Percentiles rank a stretch among this genome's conserved stretches.
phyloP scores from a whole-genome alignment of 2,888 invertebrate genomes.

The Oeneis ivallda region DNA sequence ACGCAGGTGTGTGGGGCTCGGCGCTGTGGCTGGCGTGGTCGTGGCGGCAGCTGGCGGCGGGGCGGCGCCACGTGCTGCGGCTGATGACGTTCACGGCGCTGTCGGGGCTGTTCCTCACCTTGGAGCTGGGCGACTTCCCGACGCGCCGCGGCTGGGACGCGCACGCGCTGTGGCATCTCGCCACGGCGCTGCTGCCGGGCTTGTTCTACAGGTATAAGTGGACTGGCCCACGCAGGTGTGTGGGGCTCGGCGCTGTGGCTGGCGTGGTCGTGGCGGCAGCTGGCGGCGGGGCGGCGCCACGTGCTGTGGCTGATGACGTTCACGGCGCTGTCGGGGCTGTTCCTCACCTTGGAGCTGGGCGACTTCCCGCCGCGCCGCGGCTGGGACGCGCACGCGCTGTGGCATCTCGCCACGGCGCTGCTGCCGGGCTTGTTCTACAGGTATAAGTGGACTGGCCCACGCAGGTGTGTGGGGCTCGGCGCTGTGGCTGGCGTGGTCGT shows the following conservation, averaged over 20 bases:
- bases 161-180: constrained; percentile 96
- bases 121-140: constrained; percentile 95
- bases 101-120: constrained; percentile 81
- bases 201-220: constrained; percentile 94
- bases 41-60: constrained; percentile 77
- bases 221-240: constrained; percentile 87
- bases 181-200: constrained; percentile 89
- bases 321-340: constrained; percentile 84
- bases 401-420: constrained; percentile 95
- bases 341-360: constrained; percentile 87
- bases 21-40: constrained; percentile 89
- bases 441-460: too few relatives aligned
- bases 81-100: constrained; percentile 86
- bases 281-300: constrained; percentile 81
- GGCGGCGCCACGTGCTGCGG: constrained; percentile 86
- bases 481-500: constrained; percentile 88
- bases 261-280: constrained; percentile 86
- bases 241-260: constrained; percentile 87
- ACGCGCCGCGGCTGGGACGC: constrained; percentile 93
- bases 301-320: constrained; percentile 87
- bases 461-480: constrained; percentile 86
- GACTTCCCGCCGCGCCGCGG: constrained; percentile 94
- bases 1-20: constrained; percentile 86
- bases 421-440: constrained; percentile 90
- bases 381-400: constrained; percentile 96